Evolutionary conservation across 2,113 vertebrate genomes (phyloP), one percentile per base, ranked within the genome.

Genomic region (Oryzias melastigma): DNA sequence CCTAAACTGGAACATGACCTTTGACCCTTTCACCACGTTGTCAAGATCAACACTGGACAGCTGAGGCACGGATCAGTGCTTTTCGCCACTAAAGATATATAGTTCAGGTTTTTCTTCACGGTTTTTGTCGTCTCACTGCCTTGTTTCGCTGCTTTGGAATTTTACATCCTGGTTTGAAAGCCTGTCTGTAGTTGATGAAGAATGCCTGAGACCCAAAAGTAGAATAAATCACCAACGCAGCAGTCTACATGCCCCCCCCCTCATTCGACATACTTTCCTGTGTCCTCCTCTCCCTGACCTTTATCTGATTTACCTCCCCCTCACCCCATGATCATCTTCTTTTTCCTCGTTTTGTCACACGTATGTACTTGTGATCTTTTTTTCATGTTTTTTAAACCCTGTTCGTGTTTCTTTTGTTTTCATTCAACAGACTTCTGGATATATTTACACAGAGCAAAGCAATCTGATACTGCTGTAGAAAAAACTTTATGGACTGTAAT

Each of bases 31-130:
- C 45, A 50, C 71, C 69, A 68, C 19, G 65, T 69, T 75, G 77
- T 85, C 75, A 80, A 76, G 75, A 86, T 84, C 68, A 85, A 85
- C 81, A 83, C 77, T 56, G 73, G 81, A 67, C 78, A 78, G 76
- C 70, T 64, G 80, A 51, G 29, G 65, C 69, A 70, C 5, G 43
- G 68, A 53, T 73, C 65, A 14, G 78, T 71, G 77, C 77, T 35
- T 68, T 49, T 65, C 7, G 62, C 60, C 62, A 58, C 69, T 68
- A 77, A 80, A 73, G 75, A 53, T 52, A 79, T 60, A 54, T 14
- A 17, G 51, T 64, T 45, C 46, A 46, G 46, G 35, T 35, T 35
- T 35, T 35, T 12, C 35, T 35, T 61, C 24, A 19, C 45, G 58
- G 43, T 4, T 58, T 29, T 74, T 29, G 48, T 62, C 46, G 42